These are phyloP conservation scores for Syrista parreyssii DNA, from an alignment of 2,888 invertebrate species.

Conservation along the genomic window DNA sequence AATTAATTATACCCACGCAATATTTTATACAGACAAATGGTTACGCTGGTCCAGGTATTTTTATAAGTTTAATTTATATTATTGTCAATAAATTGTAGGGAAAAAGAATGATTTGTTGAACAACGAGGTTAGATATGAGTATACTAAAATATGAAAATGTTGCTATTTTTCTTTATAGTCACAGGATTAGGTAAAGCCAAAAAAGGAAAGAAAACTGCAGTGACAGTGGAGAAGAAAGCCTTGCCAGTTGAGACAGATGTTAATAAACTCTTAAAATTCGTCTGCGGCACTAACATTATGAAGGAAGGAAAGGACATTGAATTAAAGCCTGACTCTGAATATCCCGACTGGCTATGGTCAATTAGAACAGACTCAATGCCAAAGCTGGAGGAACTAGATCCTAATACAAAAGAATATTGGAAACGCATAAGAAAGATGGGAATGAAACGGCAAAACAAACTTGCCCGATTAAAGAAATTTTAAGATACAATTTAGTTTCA, in stretches of 20 bases:
- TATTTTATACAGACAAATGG: constrained; percentile 32
- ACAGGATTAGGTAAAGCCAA: constrained; percentile 68
- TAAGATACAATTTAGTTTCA: constrained; percentile 49
- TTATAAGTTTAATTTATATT: neutral
- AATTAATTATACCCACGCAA: constrained; percentile 33
- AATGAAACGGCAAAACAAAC: constrained; percentile 73
- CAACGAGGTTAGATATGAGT: neutral
- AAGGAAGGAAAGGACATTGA: constrained; percentile 85
- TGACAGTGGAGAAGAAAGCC: constrained; percentile 75
- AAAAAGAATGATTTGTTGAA: neutral
- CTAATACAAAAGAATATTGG: constrained; percentile 86
- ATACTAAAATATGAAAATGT: neutral
- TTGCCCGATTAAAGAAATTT: constrained; percentile 73
- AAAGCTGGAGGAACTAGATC: constrained; percentile 81
- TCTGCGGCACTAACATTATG: constrained; percentile 88
- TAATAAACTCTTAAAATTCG: constrained; percentile 77
- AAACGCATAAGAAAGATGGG: constrained; percentile 75
- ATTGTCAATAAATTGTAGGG: neutral
- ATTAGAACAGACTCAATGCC: constrained; percentile 75
- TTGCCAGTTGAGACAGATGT: constrained; percentile 89
- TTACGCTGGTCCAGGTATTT: constrained; percentile 38
- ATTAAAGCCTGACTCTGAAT: constrained; percentile 81
- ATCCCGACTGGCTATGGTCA: constrained; percentile 93
- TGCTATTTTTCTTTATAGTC: constrained; percentile 13
- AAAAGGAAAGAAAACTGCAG: constrained; percentile 73